These are phyloP conservation scores for Glyptemys insculpta DNA, from an alignment of 2,797 vertebrate genomes.

Conservation along the genomic window DNA sequence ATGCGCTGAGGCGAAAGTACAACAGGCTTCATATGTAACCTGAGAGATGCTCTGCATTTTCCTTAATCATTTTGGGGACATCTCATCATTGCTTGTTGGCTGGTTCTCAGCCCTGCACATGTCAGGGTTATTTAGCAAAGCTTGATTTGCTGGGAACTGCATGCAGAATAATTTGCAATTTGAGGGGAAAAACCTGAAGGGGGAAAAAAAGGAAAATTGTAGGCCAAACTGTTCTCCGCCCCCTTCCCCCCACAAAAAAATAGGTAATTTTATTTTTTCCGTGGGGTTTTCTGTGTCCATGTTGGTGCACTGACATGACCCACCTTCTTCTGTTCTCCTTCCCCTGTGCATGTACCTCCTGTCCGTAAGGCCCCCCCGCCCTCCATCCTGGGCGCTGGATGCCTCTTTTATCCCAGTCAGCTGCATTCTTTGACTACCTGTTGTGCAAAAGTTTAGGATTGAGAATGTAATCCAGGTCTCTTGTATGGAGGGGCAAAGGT, in stretches of 20 bases:
- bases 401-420: not conserved
- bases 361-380: not conserved
- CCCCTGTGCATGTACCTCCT: not conserved
- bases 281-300: not conserved
- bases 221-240: not conserved
- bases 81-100: constrained; percentile 75
- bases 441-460: not conserved
- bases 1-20: constrained; percentile 69
- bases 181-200: constrained; percentile 22
- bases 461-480: not conserved
- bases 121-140: constrained; percentile 72
- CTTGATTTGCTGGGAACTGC: constrained; percentile 57
- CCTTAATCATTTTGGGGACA: constrained; percentile 74
- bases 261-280: not conserved
- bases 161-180: constrained; percentile 55
- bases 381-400: not conserved
- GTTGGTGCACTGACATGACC: not conserved
- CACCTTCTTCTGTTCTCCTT: not conserved
- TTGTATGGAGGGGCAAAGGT: not conserved
- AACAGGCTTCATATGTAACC: constrained; percentile 72
- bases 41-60: constrained; percentile 69
- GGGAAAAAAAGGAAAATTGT: not conserved
- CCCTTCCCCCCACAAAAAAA: no score
- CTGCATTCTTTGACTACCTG: not conserved
- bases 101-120: constrained; percentile 68